A percentile compares a stretch with the other conserved stretches of the same genome.
phyloP scores from a whole-genome alignment of 2,113 vertebrate genomes.

The Acanthisitta chloris region DNA sequence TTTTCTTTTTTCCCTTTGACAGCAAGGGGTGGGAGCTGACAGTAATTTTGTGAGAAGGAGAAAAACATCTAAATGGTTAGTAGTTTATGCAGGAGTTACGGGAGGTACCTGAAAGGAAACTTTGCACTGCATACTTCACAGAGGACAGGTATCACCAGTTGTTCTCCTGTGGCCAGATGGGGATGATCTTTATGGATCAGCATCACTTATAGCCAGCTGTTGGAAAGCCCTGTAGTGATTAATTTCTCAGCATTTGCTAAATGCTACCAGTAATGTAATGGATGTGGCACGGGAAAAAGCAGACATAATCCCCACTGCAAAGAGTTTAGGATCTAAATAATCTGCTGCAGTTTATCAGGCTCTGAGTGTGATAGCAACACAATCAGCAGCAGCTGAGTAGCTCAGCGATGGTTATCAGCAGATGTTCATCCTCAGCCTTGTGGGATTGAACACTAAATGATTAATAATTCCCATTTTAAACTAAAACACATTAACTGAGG shows the following conservation, averaged over 20 bases:
- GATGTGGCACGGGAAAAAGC: not conserved
- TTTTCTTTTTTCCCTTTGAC: not conserved
- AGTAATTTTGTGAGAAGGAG: not conserved
- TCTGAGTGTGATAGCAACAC: not conserved
- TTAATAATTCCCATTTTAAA: constrained; percentile 41
- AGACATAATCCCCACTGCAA: constrained; percentile 8
- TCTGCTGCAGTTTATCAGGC: constrained; percentile 28
- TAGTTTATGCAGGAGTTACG: not conserved
- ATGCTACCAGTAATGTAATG: not conserved
- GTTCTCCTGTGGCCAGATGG: not conserved
- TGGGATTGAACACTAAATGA: constrained; percentile 2
- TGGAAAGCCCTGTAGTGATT: not conserved
- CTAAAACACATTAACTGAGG: constrained; percentile 13
- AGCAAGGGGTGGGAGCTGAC: not conserved
- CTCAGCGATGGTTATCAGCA: constrained; percentile 26
- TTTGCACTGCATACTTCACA: not conserved
- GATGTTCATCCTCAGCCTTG: constrained; percentile 12
- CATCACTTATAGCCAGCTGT: not conserved
- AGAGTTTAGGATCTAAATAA: constrained; percentile 22
- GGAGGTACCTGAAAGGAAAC: not conserved
- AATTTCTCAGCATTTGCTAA: not conserved
- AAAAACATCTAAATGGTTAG: not conserved
- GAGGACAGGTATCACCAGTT: not conserved
- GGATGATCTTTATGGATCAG: not conserved
- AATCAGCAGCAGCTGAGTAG: constrained; percentile 23